Evolutionary conservation across 2,797 vertebrate species (phyloP).

Genomic region (Menidia menidia): DNA sequence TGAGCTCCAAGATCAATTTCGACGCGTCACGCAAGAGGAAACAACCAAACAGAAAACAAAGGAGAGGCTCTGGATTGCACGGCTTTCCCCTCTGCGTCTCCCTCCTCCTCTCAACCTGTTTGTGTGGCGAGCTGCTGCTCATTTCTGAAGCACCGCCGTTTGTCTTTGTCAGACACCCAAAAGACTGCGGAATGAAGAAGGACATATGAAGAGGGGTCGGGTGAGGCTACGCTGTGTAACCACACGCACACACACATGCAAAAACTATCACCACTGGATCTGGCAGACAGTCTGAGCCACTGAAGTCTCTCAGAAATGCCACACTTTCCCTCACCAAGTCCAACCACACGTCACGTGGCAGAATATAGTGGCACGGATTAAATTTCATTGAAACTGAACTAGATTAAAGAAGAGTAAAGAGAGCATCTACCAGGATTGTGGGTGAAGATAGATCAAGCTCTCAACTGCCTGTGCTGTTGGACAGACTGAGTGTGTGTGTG

Average conservation of each 20-base stretch:
- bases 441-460: slow-evolving; percentile 89
- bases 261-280: slow-evolving; percentile 54
- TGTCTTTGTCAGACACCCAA: slow-evolving; percentile 86
- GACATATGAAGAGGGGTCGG: slow-evolving; percentile 80
- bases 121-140: slow-evolving; percentile 75
- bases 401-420: slow-evolving; percentile 52
- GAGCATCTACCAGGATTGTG: slow-evolving; percentile 80
- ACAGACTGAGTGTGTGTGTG: slow-evolving; percentile 64
- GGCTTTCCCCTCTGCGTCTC: slow-evolving; percentile 32
- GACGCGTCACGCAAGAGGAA: slow-evolving; percentile 64
- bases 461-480: slow-evolving; percentile 82
- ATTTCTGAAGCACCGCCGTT: slow-evolving; percentile 86
- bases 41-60: slow-evolving; percentile 78
- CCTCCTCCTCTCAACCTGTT: slow-evolving; percentile 75
- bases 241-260: slow-evolving; percentile 48
- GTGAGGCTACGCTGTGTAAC: slow-evolving; percentile 54
- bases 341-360: slow-evolving; percentile 38
- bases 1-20: slow-evolving; percentile 70
- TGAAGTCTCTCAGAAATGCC: slow-evolving; percentile 54
- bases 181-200: slow-evolving; percentile 85
- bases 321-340: slow-evolving; percentile 15
- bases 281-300: slow-evolving; percentile 54
- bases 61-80: slow-evolving; percentile 62
- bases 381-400: slow-evolving; percentile 77
- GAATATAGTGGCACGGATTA: slow-evolving; percentile 50